Base-by-base conservation (phyloP, 2,888 invertebrate genomes). In the Agrilus cyanescens region DNA sequence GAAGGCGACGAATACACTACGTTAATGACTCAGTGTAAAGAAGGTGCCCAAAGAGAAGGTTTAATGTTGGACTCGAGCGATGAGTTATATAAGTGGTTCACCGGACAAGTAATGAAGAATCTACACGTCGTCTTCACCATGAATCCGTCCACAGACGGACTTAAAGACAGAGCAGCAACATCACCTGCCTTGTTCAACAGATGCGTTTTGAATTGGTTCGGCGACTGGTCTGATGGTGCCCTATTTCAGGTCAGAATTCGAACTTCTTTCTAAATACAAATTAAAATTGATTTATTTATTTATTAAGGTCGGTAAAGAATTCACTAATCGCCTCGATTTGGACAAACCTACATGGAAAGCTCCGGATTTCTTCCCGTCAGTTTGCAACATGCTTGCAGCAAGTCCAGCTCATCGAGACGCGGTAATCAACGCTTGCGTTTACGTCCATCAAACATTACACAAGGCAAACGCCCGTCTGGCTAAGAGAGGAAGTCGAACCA, bases 111-210 rank as follows among this genome's bases (percentile, higher is more conserved):
- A 31, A 98, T 98, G 93, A 84, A 88, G 49, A 99, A 99, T 67
- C 74, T 99, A 38, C 98, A 99, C 69, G 98, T 99, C 8, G 98
- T 99, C 35, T 99, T 99, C 70, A 99, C 98, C 1, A 99, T 99
- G 98, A 99, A 99, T 71, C 98, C 98, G 7, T 95, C 94, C 1
- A 90, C 95, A 0, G 96, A 98, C 61, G 98, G 97, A 0, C 74
- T 99, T 34, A 96, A 98, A 67, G 97, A 97, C 69, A 79, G 97
- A 49, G 98, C 98, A 1, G 93, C 98, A 8, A 99, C 98, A 0
- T 98, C 98, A 4, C 98, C 98, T 25, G 98, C 98, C 4, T 73
- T 98, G 44, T 98, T 98, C 76, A 99, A 98, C 73, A 81, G 97
- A 66, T 98, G 97, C 67, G 97, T 98, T 10, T 77, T 98, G 55